Evolutionary conservation across 2,888 invertebrate species (phyloP), one percentile per base, ranked within the genome.

Genomic region (Pristionchus maxplancki): DNA sequence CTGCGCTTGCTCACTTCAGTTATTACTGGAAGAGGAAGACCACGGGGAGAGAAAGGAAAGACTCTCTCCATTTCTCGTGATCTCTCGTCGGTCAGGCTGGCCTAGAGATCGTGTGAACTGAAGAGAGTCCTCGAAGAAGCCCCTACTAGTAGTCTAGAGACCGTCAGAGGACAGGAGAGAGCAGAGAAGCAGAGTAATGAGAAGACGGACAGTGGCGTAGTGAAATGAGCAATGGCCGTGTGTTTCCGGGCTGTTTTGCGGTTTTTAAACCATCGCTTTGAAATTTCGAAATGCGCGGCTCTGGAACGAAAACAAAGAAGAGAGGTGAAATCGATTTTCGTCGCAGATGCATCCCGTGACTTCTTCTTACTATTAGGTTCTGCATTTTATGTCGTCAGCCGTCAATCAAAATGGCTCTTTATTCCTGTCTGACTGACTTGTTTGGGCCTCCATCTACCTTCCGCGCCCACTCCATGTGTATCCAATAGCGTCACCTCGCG

Each of bases 1-100:
- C 62, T 62, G 20, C 34, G 67, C 67, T 67, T 67, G 67, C 67
- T 67, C 67, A 67, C 67, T 67, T 34, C 67, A 34, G 67, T 67
- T 67, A 67, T 67, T 67, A 67, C 67, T 67, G 34, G 34, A 28
- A 31, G 31, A 67, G 67, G 20, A 13, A 20, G 67, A 11, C 67
- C 67, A 67, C 34, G 31, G 67, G 34, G 34, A 17, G 28, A 15
- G 67, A 67, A 67, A 34, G 6, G 67, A 28, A 28, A 64, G 64
- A 64, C n/a, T 50, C 50, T 50, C 50, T 50, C 50, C 50, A 17
- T 50, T 50, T 50, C 50, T 20, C 50, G 20, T 20, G 50, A 4
- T 50, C 8, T 50, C 50, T 50, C 50, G 50, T 50, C 50, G 50
- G 20, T 50, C 50, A 50, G 50, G 20, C 11, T 20, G 67, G 28